Evolutionary conservation across 2,888 invertebrate species (phyloP).

Genomic region (Agrotis clavis): DNA sequence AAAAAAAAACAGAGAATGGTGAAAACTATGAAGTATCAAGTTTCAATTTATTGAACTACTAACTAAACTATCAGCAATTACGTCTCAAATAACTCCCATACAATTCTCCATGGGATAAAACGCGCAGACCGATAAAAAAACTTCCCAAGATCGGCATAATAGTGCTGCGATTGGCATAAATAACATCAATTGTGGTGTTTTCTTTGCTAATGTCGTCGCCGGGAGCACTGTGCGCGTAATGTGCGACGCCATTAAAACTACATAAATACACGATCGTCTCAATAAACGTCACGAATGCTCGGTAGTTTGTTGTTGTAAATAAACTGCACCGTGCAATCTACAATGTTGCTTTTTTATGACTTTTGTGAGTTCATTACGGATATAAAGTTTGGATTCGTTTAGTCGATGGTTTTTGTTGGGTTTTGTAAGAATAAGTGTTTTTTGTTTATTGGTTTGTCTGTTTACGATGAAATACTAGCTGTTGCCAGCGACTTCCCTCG

Average conservation of each 20-base stretch:
- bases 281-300: slow-evolving; percentile 76
- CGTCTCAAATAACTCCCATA: slow-evolving; percentile 6
- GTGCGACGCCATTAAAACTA: slow-evolving; percentile 88
- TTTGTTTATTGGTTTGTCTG: neutral
- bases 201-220: slow-evolving; percentile 74
- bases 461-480: neutral
- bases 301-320: slow-evolving; percentile 73
- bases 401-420: slow-evolving; percentile 51
- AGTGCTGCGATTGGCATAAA: slow-evolving; percentile 75
- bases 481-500: no score
- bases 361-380: slow-evolving; percentile 62
- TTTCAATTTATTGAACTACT: neutral
- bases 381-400: slow-evolving; percentile 64
- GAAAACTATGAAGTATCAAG: neutral
- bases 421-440: slow-evolving; percentile 41
- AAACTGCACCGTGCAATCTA: slow-evolving; percentile 67
- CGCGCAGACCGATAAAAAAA: slow-evolving; percentile 42
- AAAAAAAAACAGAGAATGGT: neutral
- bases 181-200: slow-evolving; percentile 84
- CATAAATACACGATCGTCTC: slow-evolving; percentile 88
- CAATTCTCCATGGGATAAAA: slow-evolving; percentile 29
- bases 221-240: slow-evolving; percentile 78
- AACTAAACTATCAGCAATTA: slow-evolving; percentile 1
- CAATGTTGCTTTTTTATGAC: slow-evolving; percentile 67
- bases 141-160: slow-evolving; percentile 65